A percentile compares a stretch with the other conserved stretches of the same genome.
Conservation (phyloP, 2,888 invertebrate species). For the Oscheius onirici region DNA sequence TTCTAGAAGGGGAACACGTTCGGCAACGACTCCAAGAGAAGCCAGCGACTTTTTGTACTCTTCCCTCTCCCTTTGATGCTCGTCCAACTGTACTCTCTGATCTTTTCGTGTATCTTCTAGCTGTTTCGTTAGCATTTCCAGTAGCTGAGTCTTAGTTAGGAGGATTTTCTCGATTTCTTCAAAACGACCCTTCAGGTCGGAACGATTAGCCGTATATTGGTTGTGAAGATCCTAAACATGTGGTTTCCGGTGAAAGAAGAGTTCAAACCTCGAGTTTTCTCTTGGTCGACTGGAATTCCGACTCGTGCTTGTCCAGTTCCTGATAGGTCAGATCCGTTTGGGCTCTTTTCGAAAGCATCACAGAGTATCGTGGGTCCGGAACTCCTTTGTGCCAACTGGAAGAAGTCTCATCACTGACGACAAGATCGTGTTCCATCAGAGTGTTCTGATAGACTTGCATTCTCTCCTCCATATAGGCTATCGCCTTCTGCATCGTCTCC, state of each 20-base stretch:
- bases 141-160: conserved; percentile 63
- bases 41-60: conserved; percentile 48
- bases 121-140: conserved; percentile 51
- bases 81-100: conserved; percentile 41
- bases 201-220: conserved; percentile 62
- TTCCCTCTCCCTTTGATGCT: conserved; percentile 49
- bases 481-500: conserved; percentile 56
- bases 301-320: conserved; percentile 55
- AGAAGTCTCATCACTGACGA: conserved; percentile 59
- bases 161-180: conserved; percentile 68
- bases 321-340: conserved; percentile 66
- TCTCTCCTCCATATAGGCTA: conserved; percentile 66
- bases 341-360: conserved; percentile 52
- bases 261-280: conserved; percentile 46
- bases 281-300: conserved; percentile 56
- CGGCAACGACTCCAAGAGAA: conserved; percentile 45
- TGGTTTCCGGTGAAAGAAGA: background rate
- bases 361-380: conserved; percentile 59
- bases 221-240: conserved; percentile 55
- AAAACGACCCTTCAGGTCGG: conserved; percentile 59
- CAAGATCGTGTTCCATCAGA: conserved; percentile 64
- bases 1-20: conserved; percentile 64
- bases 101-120: conserved; percentile 48
- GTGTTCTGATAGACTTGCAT: conserved; percentile 64
- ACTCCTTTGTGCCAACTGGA: conserved; percentile 64